A percentile compares a stretch with the other conserved stretches of the same genome.
Conservation (phyloP, 2,113 vertebrate genomes). For the Ahaetulla prasina region DNA sequence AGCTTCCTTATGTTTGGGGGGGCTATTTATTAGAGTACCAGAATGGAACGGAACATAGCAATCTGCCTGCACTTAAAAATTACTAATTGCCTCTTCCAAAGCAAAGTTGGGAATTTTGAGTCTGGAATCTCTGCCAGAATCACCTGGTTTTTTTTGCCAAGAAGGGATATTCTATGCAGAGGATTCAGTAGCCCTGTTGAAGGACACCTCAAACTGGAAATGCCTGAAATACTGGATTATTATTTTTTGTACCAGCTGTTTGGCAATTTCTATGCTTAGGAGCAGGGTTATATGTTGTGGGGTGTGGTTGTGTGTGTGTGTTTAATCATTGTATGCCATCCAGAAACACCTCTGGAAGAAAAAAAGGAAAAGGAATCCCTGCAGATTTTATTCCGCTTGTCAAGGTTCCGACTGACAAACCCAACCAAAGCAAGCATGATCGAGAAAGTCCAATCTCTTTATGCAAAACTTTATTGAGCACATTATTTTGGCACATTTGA, state of each 20-base stretch:
- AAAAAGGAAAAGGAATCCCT: too few relatives aligned
- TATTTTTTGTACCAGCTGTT: background rate
- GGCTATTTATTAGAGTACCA: background rate
- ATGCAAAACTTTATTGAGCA: too few relatives aligned
- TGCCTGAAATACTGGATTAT: background rate
- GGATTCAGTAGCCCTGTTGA: background rate
- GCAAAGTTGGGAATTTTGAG: background rate
- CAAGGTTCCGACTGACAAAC: too few relatives aligned
- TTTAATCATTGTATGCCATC: background rate
- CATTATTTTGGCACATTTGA: too few relatives aligned
- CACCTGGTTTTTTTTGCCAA: background rate
- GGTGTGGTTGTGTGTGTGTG: background rate
- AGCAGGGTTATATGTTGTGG: background rate
- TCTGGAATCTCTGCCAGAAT: background rate
- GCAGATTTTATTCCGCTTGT: too few relatives aligned
- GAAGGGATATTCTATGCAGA: background rate
- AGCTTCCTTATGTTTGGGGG: background rate
- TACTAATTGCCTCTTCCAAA: background rate
- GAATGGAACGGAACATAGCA: background rate
- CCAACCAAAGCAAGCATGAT: too few relatives aligned
- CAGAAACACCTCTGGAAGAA: background rate
- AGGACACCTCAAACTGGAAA: background rate
- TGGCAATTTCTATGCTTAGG: background rate
- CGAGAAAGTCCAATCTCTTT: too few relatives aligned
- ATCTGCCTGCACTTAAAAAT: background rate